Base-by-base conservation (phyloP, 2,113 vertebrate genomes). In the Lamprologus tigripictilis region DNA sequence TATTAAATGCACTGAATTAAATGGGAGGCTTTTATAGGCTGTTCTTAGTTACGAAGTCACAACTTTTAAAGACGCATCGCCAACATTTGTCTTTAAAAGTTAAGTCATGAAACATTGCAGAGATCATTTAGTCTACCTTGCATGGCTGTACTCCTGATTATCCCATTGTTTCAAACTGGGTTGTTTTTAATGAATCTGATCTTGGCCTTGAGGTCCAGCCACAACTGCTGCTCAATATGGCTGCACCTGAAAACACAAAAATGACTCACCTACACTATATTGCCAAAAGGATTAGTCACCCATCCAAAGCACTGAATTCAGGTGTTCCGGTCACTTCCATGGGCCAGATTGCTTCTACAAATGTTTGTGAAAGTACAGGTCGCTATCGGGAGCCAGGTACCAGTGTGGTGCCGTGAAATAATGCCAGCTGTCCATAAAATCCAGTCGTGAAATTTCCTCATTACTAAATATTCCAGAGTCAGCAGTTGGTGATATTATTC, bases 1-100 rank as follows among this genome's bases (percentile, higher is more conserved):
- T 28, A 42, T 76, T 42, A 23, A 45, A 45, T 45, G 8, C 13
- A 45, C 6, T 45, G 21, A 76, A 47, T 19, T 47, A 63, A 63
- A 63, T 35, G 28, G 3, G 58, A 1, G 23, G 9, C 40, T 45
- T 28, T 76, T 47, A 26, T 37, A 47, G 0, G 13, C 14, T 2
- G 0, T 1, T 26, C 21, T 73, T 71, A 71, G 37, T 9, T 23
- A 16, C 0, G 0, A 68, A 40, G 63, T 68, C 3, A 5, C 61
- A 66, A 66, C 61, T 37, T 66, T 66, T 0, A 37, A 37, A 66
- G 33, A 21, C 3, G 1, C 19, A 7, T 37, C 5, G 2, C n/a
- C 33, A 40, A 40, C n/a, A 68, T 71, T 8, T 71, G 35, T 71
- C 35, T 23, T 71, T 42, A 71, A 42, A 71, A 42, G 8, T 71